These are phyloP conservation scores for Pegea sp. DNA, from an alignment of 23 tunicate genomes.

Conservation along the genomic window DNA sequence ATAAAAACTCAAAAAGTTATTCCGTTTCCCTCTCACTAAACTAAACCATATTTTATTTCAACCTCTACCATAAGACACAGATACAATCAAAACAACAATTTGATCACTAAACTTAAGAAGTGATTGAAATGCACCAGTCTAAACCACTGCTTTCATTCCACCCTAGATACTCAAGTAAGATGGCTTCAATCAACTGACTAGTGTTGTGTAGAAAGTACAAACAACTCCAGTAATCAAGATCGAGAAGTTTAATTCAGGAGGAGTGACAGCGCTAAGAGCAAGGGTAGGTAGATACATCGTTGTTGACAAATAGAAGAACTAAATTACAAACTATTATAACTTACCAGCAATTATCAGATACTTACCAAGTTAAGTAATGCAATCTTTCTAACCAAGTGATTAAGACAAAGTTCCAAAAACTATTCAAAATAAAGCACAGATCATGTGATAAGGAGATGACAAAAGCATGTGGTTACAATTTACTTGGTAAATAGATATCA, in stretches of 20 bases:
- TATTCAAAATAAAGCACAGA: too few species aligned
- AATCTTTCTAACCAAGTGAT: too few species aligned
- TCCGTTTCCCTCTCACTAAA: conserved; percentile 4
- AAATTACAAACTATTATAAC: too few species aligned
- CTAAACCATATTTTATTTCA: conserved; percentile 1
- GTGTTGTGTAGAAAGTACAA: conserved; percentile 24
- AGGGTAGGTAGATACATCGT: too few species aligned
- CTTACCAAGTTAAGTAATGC: too few species aligned
- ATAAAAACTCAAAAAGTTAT: conserved; percentile 14
- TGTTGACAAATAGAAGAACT: too few species aligned
- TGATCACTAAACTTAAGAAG: conserved; percentile 5
- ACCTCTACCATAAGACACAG: conserved; percentile 3
- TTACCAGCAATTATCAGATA: too few species aligned
- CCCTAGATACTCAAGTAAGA: too few species aligned
- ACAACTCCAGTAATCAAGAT: conserved; percentile 5
- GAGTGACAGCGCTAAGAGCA: too few species aligned
- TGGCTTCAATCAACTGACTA: conserved; percentile 25
- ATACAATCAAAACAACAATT: conserved; percentile 5
- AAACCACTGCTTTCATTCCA: conserved; percentile 24
- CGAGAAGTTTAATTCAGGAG: conserved; percentile 1
- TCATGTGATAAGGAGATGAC: too few species aligned
- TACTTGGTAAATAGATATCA: conserved; percentile 30
- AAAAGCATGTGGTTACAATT: too few species aligned
- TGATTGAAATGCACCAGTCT: conserved; percentile 14
- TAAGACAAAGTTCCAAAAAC: too few species aligned